These are phyloP conservation scores for Austrolebias charrua DNA, from an alignment of 2,797 vertebrate genomes.

Conservation along the genomic window DNA sequence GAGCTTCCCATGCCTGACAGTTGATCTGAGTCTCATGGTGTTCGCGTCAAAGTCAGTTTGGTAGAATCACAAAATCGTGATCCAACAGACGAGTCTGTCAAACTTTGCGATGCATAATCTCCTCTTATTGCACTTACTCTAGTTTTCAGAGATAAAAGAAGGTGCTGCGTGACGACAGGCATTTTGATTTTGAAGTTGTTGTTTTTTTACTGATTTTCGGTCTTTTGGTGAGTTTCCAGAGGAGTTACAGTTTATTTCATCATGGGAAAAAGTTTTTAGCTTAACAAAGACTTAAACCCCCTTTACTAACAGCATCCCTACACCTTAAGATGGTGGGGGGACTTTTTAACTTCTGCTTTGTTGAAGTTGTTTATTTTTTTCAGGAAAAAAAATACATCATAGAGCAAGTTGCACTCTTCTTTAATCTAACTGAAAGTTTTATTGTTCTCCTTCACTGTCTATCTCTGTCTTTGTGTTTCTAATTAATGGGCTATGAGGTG, in stretches of 20 bases:
- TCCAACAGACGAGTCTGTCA: slow-evolving; percentile 36
- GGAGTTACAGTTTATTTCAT: not conserved
- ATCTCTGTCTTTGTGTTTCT: slow-evolving; percentile 30
- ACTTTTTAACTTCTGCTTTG: not conserved
- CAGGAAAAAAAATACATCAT: too few relatives aligned
- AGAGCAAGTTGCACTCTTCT: not conserved
- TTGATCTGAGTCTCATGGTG: slow-evolving; percentile 32
- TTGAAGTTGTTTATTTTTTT: not conserved
- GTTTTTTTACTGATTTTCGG: not conserved
- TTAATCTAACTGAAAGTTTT: not conserved
- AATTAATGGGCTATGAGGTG: slow-evolving; percentile 54
- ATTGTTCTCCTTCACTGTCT: slow-evolving; percentile 13
- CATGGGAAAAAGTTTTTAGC: not conserved
- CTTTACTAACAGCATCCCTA: too few relatives aligned
- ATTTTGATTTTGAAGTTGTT: slow-evolving; percentile 11
- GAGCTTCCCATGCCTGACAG: slow-evolving; percentile 54
- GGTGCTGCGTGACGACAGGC: not conserved
- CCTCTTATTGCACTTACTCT: slow-evolving; percentile 17
- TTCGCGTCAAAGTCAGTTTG: slow-evolving; percentile 54
- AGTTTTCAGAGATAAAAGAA: slow-evolving; percentile 18
- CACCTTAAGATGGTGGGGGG: too few relatives aligned
- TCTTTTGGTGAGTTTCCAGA: slow-evolving; percentile 7
- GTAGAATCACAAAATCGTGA: slow-evolving; percentile 41
- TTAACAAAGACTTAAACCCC: not conserved
- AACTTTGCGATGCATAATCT: slow-evolving; percentile 42